phyloP scores from a whole-genome alignment of 2,797 vertebrate species.

The Varecia variegata region DNA sequence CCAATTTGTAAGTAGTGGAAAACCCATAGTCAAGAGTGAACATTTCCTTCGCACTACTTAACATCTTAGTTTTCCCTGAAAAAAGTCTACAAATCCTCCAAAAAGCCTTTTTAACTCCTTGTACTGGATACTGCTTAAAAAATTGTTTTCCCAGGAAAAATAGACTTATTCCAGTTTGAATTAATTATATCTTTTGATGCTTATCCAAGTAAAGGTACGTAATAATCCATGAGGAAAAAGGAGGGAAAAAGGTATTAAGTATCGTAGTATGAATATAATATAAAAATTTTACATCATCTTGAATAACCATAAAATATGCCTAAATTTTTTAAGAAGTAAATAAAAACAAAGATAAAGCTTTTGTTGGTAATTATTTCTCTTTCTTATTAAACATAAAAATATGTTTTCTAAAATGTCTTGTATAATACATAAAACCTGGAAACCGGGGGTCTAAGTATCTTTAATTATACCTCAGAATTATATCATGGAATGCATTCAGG shows the following conservation, averaged over 20 bases:
- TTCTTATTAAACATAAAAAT: not conserved
- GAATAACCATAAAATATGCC: not conserved
- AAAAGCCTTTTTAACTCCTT: not conserved
- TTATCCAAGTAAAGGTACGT: not conserved
- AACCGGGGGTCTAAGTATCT: not conserved
- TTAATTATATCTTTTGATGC: not conserved
- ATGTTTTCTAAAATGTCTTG: not conserved
- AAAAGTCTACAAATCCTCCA: not conserved
- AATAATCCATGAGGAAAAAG: not conserved
- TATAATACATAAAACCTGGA: not conserved
- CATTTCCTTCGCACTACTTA: not conserved
- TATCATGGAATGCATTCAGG: not conserved
- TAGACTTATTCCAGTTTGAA: not conserved
- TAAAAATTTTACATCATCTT: not conserved
- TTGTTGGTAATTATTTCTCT: not conserved
- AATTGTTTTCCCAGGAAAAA: not conserved
- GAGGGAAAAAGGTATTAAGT: not conserved
- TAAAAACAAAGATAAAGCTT: not conserved
- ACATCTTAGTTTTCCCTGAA: not conserved
- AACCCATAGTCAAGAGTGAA: not conserved
- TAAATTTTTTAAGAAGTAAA: not conserved
- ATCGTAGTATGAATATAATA: not conserved
- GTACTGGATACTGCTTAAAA: not conserved
- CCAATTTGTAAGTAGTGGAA: constrained; percentile 9
- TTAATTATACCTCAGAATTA: constrained; percentile 16